These are phyloP conservation scores for Avahi laniger DNA, from an alignment of 2,797 vertebrate species.

Conservation along the genomic window DNA sequence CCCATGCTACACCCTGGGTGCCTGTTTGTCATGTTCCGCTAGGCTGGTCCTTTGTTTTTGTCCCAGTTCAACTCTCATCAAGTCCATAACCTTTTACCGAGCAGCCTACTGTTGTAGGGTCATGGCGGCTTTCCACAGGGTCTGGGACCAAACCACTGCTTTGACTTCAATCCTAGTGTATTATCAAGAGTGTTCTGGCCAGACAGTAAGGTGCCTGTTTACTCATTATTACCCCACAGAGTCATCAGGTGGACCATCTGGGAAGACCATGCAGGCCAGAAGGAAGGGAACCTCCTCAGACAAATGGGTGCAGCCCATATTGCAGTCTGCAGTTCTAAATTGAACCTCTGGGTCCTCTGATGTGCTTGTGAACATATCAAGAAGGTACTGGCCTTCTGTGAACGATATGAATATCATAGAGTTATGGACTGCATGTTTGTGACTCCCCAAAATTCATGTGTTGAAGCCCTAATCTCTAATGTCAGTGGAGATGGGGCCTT, in stretches of 20 bases:
- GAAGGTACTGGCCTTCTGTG: not conserved
- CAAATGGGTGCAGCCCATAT: not conserved
- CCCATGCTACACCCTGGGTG: fast-evolving
- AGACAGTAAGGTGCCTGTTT: no score
- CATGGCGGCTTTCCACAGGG: fast-evolving
- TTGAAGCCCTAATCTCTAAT: not conserved
- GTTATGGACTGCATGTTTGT: not conserved
- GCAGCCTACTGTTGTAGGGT: no score
- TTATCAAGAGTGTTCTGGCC: not conserved
- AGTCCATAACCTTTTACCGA: not conserved
- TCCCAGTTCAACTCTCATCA: not conserved
- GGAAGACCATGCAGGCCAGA: not conserved
- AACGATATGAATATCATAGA: fast-evolving
- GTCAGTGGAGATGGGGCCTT: not conserved
- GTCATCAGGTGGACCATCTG: not conserved
- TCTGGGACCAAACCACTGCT: not conserved
- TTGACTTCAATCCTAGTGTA: no score
- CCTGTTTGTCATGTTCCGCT: not conserved
- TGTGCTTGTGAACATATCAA: not conserved
- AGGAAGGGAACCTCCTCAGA: not conserved
- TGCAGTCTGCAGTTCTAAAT: not conserved
- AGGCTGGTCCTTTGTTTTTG: not conserved
- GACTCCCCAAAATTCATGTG: fast-evolving
- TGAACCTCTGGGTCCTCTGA: not conserved
- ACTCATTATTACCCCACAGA: not conserved